Conservation (phyloP, 2,797 vertebrate genomes). For the Dicrostonyx torquatus region DNA sequence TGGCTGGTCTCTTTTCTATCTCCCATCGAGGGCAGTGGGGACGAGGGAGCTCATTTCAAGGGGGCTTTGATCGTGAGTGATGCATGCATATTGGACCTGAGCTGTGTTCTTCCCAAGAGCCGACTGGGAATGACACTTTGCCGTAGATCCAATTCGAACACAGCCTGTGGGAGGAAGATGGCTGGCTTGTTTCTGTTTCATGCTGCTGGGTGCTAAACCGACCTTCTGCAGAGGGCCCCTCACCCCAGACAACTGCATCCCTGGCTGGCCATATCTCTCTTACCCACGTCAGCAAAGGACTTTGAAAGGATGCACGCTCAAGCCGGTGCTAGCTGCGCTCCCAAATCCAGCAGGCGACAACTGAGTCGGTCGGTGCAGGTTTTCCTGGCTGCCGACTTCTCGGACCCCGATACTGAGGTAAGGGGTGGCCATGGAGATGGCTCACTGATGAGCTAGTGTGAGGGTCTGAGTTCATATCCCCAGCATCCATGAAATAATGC, state of each 20-base stretch:
- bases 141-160: neutral
- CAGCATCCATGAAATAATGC: neutral
- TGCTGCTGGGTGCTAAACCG: neutral
- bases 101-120: neutral
- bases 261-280: neutral
- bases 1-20: neutral
- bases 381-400: neutral
- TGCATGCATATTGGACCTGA: neutral
- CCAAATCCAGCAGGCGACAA: neutral
- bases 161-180: neutral
- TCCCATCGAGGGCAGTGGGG: neutral
- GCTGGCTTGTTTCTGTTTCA: neutral
- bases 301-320: neutral
- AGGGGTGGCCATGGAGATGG: neutral
- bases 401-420: neutral
- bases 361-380: neutral
- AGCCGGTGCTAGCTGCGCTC: neutral
- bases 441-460: neutral
- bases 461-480: neutral
- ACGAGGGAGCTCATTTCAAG: neutral
- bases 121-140: neutral
- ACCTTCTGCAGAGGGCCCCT: neutral
- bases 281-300: neutral
- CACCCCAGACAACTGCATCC: neutral
- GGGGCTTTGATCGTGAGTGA: neutral